Evolutionary conservation across 2,797 vertebrate species (phyloP), one percentile per base, ranked within the genome.

Genomic region (Macropus fuliginosus): DNA sequence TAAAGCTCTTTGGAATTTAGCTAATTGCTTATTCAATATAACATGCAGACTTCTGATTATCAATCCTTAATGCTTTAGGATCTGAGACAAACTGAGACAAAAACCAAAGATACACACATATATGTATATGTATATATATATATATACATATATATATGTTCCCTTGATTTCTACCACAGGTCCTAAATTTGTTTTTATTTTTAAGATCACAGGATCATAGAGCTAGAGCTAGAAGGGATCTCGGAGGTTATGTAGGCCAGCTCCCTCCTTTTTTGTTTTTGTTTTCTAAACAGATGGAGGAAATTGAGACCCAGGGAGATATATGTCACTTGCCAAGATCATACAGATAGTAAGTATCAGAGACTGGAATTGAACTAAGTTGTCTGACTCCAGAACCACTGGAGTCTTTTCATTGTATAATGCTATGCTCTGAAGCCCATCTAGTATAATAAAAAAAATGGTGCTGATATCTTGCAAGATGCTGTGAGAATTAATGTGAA

Each of bases 51-150:
- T 46, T 29, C 1, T 24, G 56, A 24, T 92, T 29, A 94, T 5
- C 90, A 95, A 54, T 55, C 95, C 93, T 93, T 92, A 94, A n/a
- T 18, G n/a, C 16, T 92, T 52, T 12, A 57, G 52, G 57, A 91
- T 91, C 81, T 46, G 46, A 46, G 46, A 46, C 46, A 46, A 40
- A n/a, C 56, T 31, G 27, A 94, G 40, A 94, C 16, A 96, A 50
- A 93, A 92, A 93, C 11, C 27, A 55, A 57, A 90, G 8, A 40
- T 40, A 74, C 1, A 46, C 1, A 46, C 1, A 46, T 46, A 46
- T 46, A 46, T 91, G 57, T n/a, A 4, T 50, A 4, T 50, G 50
- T 50, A n/a, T n/a, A n/a, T n/a, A n/a, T n/a, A n/a, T n/a, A n/a
- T n/a, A n/a, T n/a, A n/a, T n/a, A n/a, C 1, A 46, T 46, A 46